Evolutionary conservation across 1,140 invertebrate genomes (phyloP), one percentile per base, ranked within the genome.

Genomic region (Meloidogyne exigua): DNA sequence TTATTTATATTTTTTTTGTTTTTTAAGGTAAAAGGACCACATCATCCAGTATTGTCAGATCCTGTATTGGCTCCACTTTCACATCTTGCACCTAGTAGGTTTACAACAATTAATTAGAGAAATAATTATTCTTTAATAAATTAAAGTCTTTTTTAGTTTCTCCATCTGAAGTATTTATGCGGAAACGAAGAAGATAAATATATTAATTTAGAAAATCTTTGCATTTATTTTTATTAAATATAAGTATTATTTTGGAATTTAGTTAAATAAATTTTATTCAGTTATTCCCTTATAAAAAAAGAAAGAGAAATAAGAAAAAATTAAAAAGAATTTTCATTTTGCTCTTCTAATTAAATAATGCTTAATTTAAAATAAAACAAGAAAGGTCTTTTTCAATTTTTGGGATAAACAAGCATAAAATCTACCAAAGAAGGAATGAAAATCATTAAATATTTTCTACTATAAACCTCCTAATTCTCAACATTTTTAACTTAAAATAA

Each of bases 41-140:
- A 57, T n/a, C 49, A 57, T 57, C 49, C 49, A 57, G 18, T 57
- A 57, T 57, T n/a, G 18, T 57, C 49, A 57, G 49, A 57, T 5
- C 49, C 49, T 57, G 49, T 57, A 57, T 57, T 57, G n/a, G 49
- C 49, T 57, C 49, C 49, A 57, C 49, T 57, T n/a, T 57, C 49
- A n/a, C 49, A 57, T 57, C n/a, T 18, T n/a, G 49, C 49, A n/a
- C 49, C 49, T n/a, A 57, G 49, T 57, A 57, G 7, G 49, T 57
- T 57, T n/a, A n/a, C n/a, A n/a, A 57, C 7, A n/a, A n/a, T 57
- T n/a, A 9, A 39, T 39, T 42, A 42, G 12, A 42, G 9, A 44
- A 15, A 15, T 15, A 2, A 44, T 44, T 15, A 57, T n/a, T 57
- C 5, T n/a, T 5, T 57, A 5, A 5, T n/a, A 15, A 57, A 57